Percentiles rank a stretch among this genome's conserved stretches.
Evolutionary conservation across 1,140 invertebrate genomes (phyloP).

Genomic region (Calycopis cecrops): DNA sequence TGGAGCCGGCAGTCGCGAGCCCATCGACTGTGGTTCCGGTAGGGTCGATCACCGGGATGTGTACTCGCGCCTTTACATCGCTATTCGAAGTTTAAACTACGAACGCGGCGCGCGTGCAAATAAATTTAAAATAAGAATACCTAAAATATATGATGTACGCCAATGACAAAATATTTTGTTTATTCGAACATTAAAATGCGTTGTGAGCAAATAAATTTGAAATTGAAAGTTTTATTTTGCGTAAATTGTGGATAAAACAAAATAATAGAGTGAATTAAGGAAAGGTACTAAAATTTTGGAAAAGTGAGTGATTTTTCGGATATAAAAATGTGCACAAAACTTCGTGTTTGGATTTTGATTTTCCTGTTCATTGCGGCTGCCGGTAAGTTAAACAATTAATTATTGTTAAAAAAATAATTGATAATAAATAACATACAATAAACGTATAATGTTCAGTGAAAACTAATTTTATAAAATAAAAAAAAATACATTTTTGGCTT

Average conservation of each 20-base stretch:
- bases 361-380: not conserved
- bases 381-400: not conserved
- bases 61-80: conserved; percentile 47
- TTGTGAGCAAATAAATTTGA: conserved; percentile 20
- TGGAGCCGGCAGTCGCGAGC: conserved; percentile 60
- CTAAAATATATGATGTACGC: too few relatives aligned
- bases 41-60: conserved; percentile 67
- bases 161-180: too few relatives aligned
- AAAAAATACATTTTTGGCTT: too few relatives aligned
- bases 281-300: conserved; percentile 6
- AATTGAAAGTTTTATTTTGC: conserved; percentile 5
- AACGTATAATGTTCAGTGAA: too few relatives aligned
- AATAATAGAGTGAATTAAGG: conserved; percentile 20
- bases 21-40: conserved; percentile 70
- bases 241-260: conserved; percentile 35
- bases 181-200: conserved; percentile 10
- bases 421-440: too few relatives aligned
- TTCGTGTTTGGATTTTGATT: conserved; percentile 2
- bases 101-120: conserved; percentile 38
- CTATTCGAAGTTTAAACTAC: conserved; percentile 47
- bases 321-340: conserved; percentile 25
- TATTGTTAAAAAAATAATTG: too few relatives aligned
- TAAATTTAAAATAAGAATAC: conserved; percentile 27
- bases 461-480: too few relatives aligned
- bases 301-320: conserved; percentile 16